Evolutionary conservation across 2,888 invertebrate species (phyloP), one percentile per base, ranked within the genome.

Genomic region (Gibbula magus): DNA sequence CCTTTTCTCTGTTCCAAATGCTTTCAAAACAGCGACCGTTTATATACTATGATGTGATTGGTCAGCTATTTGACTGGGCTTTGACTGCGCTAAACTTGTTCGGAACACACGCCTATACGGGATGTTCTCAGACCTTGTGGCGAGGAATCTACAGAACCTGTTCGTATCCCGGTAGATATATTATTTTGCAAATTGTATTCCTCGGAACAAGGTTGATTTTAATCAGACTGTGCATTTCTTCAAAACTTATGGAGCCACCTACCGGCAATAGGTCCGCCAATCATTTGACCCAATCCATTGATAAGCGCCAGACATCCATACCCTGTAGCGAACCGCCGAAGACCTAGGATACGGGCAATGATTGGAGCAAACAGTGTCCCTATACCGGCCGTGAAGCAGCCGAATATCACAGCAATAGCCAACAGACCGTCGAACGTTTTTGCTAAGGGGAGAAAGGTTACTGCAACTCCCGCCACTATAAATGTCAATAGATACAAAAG

Each of bases 191-290:
- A n/a, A n/a, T n/a, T n/a, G n/a, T n/a, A n/a, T n/a, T n/a, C n/a
- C n/a, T n/a, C n/a, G n/a, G n/a, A n/a, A n/a, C n/a, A n/a, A n/a
- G n/a, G n/a, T n/a, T n/a, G n/a, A n/a, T n/a, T n/a, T n/a, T n/a
- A n/a, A n/a, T n/a, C n/a, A n/a, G n/a, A n/a, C n/a, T n/a, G n/a
- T n/a, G n/a, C n/a, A n/a, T n/a, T 35, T 35, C 8, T 3, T 35
- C 35, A 35, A 35, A 35, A 8, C 8, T 35, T 35, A 8, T 13
- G 13, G 10, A 1, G 45, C 45, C 18, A 76, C 74, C 81, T 77
- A 89, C 89, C 88, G 80, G 89, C 86, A 3, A 86, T 25, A 2
- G 87, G 87, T n/a, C 85, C 87, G 3, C 89, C 89, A n/a, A 85
- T 70, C 10, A 88, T 81, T 56, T 84, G 84, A 8, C 89, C 88